A percentile compares a stretch with the other conserved stretches of the same genome.
Evolutionary conservation across 2,888 invertebrate genomes (phyloP).

Genomic region (Lycia hirtaria): DNA sequence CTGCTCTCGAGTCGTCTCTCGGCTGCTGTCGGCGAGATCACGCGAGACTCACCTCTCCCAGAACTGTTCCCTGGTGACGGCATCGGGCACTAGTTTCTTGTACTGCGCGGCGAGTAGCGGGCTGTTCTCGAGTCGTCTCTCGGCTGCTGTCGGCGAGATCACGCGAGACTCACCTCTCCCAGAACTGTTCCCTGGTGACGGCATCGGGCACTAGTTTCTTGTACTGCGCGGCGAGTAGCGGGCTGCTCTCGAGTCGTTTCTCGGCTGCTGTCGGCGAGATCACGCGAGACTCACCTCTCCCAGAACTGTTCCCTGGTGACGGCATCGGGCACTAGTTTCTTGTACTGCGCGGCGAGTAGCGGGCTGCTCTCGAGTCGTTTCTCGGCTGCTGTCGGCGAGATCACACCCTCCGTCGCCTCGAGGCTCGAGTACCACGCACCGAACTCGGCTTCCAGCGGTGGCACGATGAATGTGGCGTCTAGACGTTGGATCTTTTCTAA

Average conservation of each 20-base stretch:
- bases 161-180: too few relatives aligned
- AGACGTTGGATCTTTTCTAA: conserved; percentile 89
- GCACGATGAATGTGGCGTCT: conserved; percentile 89
- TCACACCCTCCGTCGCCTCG: conserved; percentile 56
- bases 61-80: too few relatives aligned
- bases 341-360: conserved; percentile 85
- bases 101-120: too few relatives aligned
- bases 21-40: too few relatives aligned
- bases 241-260: conserved; percentile 61
- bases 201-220: conserved; percentile 89
- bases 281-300: conserved; percentile 85
- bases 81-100: too few relatives aligned
- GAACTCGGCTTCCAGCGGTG: conserved; percentile 85
- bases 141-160: too few relatives aligned
- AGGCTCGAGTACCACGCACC: conserved; percentile 73
- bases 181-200: conserved; percentile 90
- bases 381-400: conserved; percentile 53
- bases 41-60: too few relatives aligned
- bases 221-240: conserved; percentile 86
- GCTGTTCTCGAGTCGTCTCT: too few relatives aligned
- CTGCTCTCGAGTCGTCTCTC: too few relatives aligned
- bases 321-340: conserved; percentile 88
- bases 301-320: conserved; percentile 92
- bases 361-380: conserved; percentile 66
- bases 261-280: conserved; percentile 47